Base-by-base conservation (phyloP, 2,113 vertebrate genomes). In the Pungitius pungitius region DNA sequence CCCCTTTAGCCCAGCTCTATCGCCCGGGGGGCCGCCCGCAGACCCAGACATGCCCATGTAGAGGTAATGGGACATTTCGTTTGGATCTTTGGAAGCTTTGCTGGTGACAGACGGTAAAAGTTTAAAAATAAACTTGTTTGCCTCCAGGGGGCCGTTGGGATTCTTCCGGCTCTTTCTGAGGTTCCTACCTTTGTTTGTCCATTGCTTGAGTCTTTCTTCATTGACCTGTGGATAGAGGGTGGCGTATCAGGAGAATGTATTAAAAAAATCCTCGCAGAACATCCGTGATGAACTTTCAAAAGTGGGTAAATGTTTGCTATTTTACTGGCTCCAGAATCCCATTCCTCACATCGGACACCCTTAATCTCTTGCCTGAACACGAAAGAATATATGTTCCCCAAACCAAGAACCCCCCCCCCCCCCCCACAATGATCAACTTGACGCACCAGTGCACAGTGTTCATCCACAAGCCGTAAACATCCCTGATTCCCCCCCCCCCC, bases 41-140 rank as follows among this genome's bases (percentile, higher is more conserved):
- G 8, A 71, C 56, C 35, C 69, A 85, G 66, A 82, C 79, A 85
- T 81, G 72, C 7, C 83, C 78, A 83, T 87, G 79, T 86, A 87
- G 59, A 90, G 81, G 59, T 85, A 66, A 57, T 58, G 35, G 51
- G 85, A 78, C 27, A 39, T 56, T 83, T 77, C 69, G n/a, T 73
- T 79, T 51, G 40, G 45, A 37, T 57, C 65, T 82, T 52, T 81
- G 73, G 69, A 80, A 24, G 27, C 33, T 35, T 54, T 64, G 67
- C 20, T 37, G 35, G 33, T 68, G 64, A 79, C 47, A 81, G 60
- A 4, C 1, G 45, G 71, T 43, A 24, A 27, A 54, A 15, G 58
- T 72, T 73, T 81, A n/a, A 64, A 72, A 77, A 75, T 82, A 81
- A 70, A 80, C 60, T 15, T n/a, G 13, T 77, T 43, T 80, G 67